Base-by-base conservation (phyloP, 2,888 invertebrate species). In the Hirtodrosophila cameraria region DNA sequence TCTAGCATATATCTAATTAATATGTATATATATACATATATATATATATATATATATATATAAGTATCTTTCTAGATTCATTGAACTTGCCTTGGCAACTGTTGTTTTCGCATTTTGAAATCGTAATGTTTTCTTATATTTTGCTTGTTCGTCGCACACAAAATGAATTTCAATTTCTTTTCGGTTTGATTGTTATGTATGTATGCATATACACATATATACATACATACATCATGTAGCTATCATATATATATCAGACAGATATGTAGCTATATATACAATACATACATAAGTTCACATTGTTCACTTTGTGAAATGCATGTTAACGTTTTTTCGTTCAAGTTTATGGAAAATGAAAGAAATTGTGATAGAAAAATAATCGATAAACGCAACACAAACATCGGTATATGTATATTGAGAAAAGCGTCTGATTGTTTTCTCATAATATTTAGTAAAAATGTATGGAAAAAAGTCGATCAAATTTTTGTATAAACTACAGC, bases 121-220 rank as follows among this genome's bases (percentile, higher is more conserved):
- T 52, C 41, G 46, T 38, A 28, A 49, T 57, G 60, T 68, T 65
- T 39, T 43, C 60, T 65, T 38, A 43, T 35, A 33, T 41, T 68
- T 59, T 7, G 39, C 9, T 2, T 25, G 25, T 3, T 35, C 38
- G 28, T 42, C 62, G 76, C 46, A 79, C 80, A 67, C 63, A 41
- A 71, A 75, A 62, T 80, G 67, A 83, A 77, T 77, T 72, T 75
- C 52, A 83, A 83, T 83, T 82, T 75, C 35, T 39, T 59, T 31
- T 12, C n/a, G n/a, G 9, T 8, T 28, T 28, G 28, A 13, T 35
- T 30, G 49, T 57, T 39, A 54, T n/a, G n/a, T n/a, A n/a, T 58
- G 41, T 52, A 46, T 28, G 28, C 43, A 15, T 38, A 48, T 35
- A 8, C 15, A 50, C 11, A 35, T 57, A 27, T 39, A 12, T 48